Evolutionary conservation across 2,113 vertebrate species (phyloP).

Genomic region (Willisornis vidua): DNA sequence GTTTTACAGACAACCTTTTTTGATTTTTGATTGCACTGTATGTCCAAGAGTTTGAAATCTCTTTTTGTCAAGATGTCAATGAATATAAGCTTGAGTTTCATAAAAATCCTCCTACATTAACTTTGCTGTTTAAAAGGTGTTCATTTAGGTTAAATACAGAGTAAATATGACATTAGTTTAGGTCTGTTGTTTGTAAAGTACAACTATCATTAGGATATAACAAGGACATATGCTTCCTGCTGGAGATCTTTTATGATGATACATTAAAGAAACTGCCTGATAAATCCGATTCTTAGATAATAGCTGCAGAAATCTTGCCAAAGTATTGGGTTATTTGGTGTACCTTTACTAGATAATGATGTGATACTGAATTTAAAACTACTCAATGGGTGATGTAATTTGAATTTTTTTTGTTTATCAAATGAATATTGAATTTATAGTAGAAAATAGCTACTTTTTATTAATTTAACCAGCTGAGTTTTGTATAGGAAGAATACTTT

Average conservation of each 20-base stretch:
- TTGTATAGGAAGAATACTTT: neutral
- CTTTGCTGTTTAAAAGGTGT: neutral
- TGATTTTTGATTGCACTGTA: neutral
- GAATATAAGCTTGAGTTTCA: neutral
- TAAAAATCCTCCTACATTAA: neutral
- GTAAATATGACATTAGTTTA: slow-evolving; percentile 1
- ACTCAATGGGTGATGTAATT: neutral
- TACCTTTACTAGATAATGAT: neutral
- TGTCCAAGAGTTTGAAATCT: neutral
- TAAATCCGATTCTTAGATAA: neutral
- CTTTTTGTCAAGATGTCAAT: neutral
- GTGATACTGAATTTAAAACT: neutral
- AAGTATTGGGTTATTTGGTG: neutral
- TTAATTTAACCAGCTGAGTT: neutral
- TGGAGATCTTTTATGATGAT: neutral
- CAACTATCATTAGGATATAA: neutral
- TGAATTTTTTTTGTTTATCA: neutral
- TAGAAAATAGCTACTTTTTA: neutral
- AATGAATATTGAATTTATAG: neutral
- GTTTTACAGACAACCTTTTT: neutral
- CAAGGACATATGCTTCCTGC: neutral
- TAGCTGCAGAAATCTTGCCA: neutral
- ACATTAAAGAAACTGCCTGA: slow-evolving; percentile 7
- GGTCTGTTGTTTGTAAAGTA: slow-evolving; percentile 8
- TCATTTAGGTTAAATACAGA: neutral